phyloP scores from a whole-genome alignment of 2,888 invertebrate species.

The Torymus auratus region DNA sequence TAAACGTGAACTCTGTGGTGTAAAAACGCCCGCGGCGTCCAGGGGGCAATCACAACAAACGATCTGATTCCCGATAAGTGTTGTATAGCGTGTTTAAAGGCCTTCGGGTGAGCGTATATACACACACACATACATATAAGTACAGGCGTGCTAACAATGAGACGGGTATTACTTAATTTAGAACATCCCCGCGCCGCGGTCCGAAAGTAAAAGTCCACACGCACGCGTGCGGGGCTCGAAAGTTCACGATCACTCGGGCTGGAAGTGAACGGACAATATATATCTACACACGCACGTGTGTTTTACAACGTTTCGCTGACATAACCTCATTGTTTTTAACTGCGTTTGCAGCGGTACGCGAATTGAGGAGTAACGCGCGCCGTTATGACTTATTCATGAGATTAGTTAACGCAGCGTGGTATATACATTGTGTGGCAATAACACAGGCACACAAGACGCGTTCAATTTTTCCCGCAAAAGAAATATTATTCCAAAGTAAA shows the following conservation, averaged over 20 bases:
- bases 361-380: neutral
- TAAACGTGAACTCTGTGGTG: neutral
- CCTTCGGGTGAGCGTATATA: too few relatives aligned
- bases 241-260: neutral
- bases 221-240: neutral
- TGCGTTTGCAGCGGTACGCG: neutral
- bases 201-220: constrained; percentile 34
- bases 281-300: neutral
- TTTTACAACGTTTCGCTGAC: constrained; percentile 4
- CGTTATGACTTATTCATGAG: constrained; percentile 4
- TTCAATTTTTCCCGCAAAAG: too few relatives aligned
- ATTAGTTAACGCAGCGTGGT: neutral
- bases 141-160: constrained; percentile 5
- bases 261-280: neutral
- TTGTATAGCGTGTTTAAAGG: too few relatives aligned
- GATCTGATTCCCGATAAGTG: constrained; percentile 23
- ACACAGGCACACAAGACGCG: too few relatives aligned
- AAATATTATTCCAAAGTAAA: too few relatives aligned
- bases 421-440: too few relatives aligned
- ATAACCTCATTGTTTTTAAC: constrained; percentile 13
- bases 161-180: constrained; percentile 17
- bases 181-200: constrained; percentile 8
- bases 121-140: too few relatives aligned
- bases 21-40: neutral
- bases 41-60: neutral